These are phyloP conservation scores for Paramormyrops hopkinsi DNA, from an alignment of 2,797 vertebrate species.

Conservation along the genomic window DNA sequence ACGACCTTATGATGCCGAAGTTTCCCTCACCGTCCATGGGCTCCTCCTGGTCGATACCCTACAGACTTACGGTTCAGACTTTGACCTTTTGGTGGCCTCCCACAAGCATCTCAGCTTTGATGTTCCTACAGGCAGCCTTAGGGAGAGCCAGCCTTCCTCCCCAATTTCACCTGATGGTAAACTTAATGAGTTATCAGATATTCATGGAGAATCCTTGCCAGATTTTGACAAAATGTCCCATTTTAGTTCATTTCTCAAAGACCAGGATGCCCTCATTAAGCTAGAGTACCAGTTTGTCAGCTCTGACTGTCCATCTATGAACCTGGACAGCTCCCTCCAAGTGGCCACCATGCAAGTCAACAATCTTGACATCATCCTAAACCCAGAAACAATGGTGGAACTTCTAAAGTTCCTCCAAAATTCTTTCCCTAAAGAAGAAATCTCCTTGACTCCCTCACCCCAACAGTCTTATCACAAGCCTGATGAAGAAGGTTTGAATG, in stretches of 20 bases:
- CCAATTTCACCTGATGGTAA: constrained; percentile 56
- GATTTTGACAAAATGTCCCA: constrained; percentile 47
- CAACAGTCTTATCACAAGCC: constrained; percentile 55
- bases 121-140: constrained; percentile 83
- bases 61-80: constrained; percentile 92
- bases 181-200: constrained; percentile 47
- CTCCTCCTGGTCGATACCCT: constrained; percentile 90
- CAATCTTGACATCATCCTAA: constrained; percentile 94
- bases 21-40: constrained; percentile 89
- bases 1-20: constrained; percentile 87
- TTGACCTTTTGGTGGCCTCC: constrained; percentile 93
- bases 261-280: constrained; percentile 87
- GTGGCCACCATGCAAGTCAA: constrained; percentile 90
- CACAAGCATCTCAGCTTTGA: constrained; percentile 96
- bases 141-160: constrained; percentile 82
- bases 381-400: constrained; percentile 95
- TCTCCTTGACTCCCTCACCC: constrained; percentile 39
- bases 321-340: constrained; percentile 85
- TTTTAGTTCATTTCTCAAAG: constrained; percentile 55
- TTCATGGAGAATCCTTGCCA: constrained; percentile 33
- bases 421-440: constrained; percentile 90
- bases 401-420: constrained; percentile 93
- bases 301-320: constrained; percentile 93
- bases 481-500: constrained; percentile 60
- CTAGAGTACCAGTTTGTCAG: constrained; percentile 96